Evolutionary conservation across 2,113 vertebrate species (phyloP), one percentile per base, ranked within the genome.

Genomic region (Phrynosoma blainvillii): DNA sequence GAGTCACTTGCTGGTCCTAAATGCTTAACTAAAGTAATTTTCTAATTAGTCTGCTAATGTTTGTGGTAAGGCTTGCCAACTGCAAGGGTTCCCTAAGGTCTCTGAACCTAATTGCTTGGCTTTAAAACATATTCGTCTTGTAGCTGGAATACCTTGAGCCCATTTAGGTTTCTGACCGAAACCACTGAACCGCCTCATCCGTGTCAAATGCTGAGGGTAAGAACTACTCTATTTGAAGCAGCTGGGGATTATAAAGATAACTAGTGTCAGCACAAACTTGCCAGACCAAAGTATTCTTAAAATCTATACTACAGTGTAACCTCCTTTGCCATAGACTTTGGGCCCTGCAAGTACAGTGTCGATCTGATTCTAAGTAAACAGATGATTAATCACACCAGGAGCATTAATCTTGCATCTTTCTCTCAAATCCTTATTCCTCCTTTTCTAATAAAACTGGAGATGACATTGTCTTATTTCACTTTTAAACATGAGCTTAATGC

Each of bases 391-490:
- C 68, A 36, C 1, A 73, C 84, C 30, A 80, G 74, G 25, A 71
- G 16, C 0, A 0, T 83, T 86, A n/a, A 87, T 9, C 52, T 81
- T 66, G 25, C 70, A 84, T 86, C 62, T 66, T 8, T 2, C 21
- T 14, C 5, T 79, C 18, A 88, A 85, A 88, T 88, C 89, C 52
- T 86, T 30, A 62, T 86, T 73, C 14, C 0, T 93, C 4, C 87
- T 40, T 79, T 87, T 65, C 4, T 92, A 86, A n/a, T 91, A 89
- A 89, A 65, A 54, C 14, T 86, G 36, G 47, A 87, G 82, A 91
- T 90, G 12, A 59, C 88, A 87, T 23, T 82, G 7, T 9, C 40
- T 85, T 91, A 84, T 93, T 94, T 87, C 80, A 88, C 75, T 94
- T 93, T 88, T 95, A 92, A 87, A 93, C 92, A 78, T 0, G 0